Percentiles rank a stretch among this genome's conserved stretches.
Evolutionary conservation across 2,797 vertebrate species (phyloP).

Genomic region (Australoheros facetus): DNA sequence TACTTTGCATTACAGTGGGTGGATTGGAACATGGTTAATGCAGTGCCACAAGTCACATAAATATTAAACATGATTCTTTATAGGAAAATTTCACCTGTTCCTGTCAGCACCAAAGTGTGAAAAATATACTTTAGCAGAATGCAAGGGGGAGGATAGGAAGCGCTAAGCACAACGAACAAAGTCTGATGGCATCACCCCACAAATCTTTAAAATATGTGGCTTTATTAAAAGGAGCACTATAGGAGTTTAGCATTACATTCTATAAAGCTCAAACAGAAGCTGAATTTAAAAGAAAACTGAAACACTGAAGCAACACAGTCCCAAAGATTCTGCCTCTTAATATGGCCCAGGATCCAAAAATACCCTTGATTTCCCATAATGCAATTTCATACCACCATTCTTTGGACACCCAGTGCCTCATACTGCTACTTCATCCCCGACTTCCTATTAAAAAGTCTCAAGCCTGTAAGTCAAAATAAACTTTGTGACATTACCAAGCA

Average conservation of each 20-base stretch:
- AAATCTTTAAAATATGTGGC: not conserved
- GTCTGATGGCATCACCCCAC: not conserved
- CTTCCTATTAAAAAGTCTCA: not conserved
- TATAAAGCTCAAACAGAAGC: not conserved
- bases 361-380: not conserved
- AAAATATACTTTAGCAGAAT: not conserved
- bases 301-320: not conserved
- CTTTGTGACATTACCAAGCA: not conserved
- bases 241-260: not conserved
- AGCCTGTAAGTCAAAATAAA: not conserved
- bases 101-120: not conserved
- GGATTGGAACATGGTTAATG: conserved; percentile 1
- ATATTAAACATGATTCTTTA: conserved; percentile 1
- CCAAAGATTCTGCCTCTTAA: not conserved
- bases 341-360: not conserved
- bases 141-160: not conserved
- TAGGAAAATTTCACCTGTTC: not conserved
- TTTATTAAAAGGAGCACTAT: not conserved
- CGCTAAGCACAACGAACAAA: not conserved
- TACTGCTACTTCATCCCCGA: not conserved
- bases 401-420: not conserved
- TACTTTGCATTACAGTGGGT: not conserved
- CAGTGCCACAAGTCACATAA: not conserved
- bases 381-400: not conserved
- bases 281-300: not conserved